Evolutionary conservation across 1,140 invertebrate species (phyloP).

Genomic region (Oryctes rhinoceros): DNA sequence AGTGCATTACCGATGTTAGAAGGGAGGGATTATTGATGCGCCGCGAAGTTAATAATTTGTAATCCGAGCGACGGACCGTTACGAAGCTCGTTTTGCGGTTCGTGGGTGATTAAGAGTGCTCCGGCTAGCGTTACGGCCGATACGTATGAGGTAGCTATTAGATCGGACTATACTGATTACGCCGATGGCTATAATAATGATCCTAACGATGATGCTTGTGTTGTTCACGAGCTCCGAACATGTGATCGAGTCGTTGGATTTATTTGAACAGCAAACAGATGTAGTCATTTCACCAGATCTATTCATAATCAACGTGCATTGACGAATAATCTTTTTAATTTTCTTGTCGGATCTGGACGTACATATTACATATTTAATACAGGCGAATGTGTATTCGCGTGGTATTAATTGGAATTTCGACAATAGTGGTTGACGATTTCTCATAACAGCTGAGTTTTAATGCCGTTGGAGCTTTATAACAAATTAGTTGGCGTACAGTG

Average conservation of each 20-base stretch:
- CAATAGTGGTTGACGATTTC: too few species aligned
- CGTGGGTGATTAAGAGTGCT: neutral
- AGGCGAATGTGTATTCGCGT: too few species aligned
- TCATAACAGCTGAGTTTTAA: too few species aligned
- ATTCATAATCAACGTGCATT: too few species aligned
- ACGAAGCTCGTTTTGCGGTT: constrained; percentile 17
- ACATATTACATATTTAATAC: too few species aligned
- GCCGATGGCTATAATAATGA: neutral
- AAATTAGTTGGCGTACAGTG: too few species aligned
- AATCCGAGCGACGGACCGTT: neutral
- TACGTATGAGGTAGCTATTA: constrained; percentile 1
- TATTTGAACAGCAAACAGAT: neutral
- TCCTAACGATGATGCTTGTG: neutral
- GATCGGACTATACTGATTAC: constrained; percentile 3
- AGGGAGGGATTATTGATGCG: constrained; percentile 23
- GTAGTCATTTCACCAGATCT: too few species aligned
- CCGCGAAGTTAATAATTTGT: constrained; percentile 31
- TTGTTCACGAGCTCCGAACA: neutral
- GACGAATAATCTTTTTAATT: too few species aligned
- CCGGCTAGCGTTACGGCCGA: neutral
- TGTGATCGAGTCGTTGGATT: neutral
- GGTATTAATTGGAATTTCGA: too few species aligned
- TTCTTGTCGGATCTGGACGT: too few species aligned
- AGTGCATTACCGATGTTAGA: neutral
- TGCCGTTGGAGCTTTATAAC: too few species aligned